A percentile compares a stretch with the other conserved stretches of the same genome.
Evolutionary conservation across 2,797 vertebrate genomes (phyloP).

Genomic region (Lagocephalus sceleratus): DNA sequence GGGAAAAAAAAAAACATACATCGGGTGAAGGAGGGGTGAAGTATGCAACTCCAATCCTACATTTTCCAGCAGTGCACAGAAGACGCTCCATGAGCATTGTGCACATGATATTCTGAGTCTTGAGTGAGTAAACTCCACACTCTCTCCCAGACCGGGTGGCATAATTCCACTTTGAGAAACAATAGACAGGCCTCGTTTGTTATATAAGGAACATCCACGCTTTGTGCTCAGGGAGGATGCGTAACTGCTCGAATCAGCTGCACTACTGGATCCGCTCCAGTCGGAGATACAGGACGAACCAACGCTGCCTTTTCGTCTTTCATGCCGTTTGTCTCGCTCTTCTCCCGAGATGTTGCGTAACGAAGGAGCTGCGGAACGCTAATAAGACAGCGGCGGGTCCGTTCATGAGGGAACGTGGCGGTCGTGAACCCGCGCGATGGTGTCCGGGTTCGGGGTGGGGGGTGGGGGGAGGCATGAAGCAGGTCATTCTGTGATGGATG

Average conservation of each 20-base stretch:
- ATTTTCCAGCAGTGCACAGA: not conserved
- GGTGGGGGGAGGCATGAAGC: too few relatives aligned
- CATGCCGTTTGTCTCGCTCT: slow-evolving; percentile 47
- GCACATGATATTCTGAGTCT: slow-evolving; percentile 31
- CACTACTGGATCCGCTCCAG: slow-evolving; percentile 46
- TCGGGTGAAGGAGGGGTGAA: not conserved
- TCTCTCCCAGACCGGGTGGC: slow-evolving; percentile 41
- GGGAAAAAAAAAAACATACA: not conserved
- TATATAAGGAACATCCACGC: slow-evolving; percentile 67
- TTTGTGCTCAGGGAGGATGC: slow-evolving; percentile 61
- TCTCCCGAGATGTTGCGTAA: slow-evolving; percentile 57
- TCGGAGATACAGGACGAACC: slow-evolving; percentile 46
- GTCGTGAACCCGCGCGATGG: too few relatives aligned
- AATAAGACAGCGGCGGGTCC: slow-evolving; percentile 32
- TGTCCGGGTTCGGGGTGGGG: slow-evolving; percentile 13
- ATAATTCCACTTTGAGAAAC: slow-evolving; percentile 61
- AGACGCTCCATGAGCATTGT: slow-evolving; percentile 1
- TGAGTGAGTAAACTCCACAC: slow-evolving; percentile 31
- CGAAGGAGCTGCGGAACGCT: slow-evolving; percentile 47
- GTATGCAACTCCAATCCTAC: not conserved
- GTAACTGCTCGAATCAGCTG: slow-evolving; percentile 47
- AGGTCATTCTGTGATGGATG: slow-evolving; percentile 9
- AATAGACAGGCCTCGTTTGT: slow-evolving; percentile 59
- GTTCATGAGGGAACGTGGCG: slow-evolving; percentile 18
- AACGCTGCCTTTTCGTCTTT: slow-evolving; percentile 53